Evolutionary conservation across 2,797 vertebrate species (phyloP), one percentile per base, ranked within the genome.

Genomic region (Pangasius sanitwongsei): DNA sequence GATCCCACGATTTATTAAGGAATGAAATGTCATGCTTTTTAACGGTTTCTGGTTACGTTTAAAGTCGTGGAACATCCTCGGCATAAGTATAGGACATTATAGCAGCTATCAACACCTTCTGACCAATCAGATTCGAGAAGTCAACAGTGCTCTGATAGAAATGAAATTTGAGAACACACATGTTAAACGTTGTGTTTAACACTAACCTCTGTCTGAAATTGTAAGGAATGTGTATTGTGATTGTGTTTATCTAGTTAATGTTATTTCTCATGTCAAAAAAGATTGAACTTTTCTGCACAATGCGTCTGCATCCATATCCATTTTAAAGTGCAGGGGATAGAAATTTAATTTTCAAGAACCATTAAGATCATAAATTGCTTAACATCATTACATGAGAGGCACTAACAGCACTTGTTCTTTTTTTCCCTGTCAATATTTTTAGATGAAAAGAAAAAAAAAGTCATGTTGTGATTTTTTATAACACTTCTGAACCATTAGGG

Each of bases 401-500:
- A 6, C 31, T 28, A 7, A 86, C 34, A 25, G 31, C 9, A 74
- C 23, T 74, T 70, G 55, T 37, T 63, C 80, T 61, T 28, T 25
- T n/a, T 61, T 41, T n/a, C 8, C 31, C 55, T 25, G 55, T n/a
- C 25, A 0, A 83, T 1, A 63, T 28, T 41, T 57, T 57, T 44
- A 55, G 44, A 28, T 0, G 4, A 37, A 75, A 18, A 74, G 28
- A 5, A 44, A n/a, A 75, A 55, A 37, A 7, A 41, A 20, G 34
- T 23, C 11, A 53, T 37, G 8, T 18, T 48, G 41, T 37, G n/a
- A 16, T n/a, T 78, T 86, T 63, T 87, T 67, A 37, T 16, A 41
- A 80, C 75, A 87, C 78, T 59, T 59, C n/a, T 81, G 18, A 81
- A 81, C 31, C n/a, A 34, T 81, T 15, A 15, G 55, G 23, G 80